Conservation (phyloP, 2,888 invertebrate species). For the Meta bourneti region DNA sequence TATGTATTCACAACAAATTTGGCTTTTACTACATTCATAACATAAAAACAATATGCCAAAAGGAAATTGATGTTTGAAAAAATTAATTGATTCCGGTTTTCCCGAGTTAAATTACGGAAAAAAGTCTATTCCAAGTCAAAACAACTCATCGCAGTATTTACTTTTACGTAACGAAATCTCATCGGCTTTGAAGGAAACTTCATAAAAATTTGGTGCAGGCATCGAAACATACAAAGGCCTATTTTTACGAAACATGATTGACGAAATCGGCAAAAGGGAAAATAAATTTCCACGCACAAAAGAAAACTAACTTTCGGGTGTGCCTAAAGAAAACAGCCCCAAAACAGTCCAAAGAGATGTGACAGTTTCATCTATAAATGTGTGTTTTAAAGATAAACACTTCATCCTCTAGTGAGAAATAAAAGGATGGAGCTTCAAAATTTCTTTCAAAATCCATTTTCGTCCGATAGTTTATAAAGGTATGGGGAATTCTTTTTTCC, state of each 20-base stretch:
- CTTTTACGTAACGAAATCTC: too few species aligned
- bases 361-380: conserved; percentile 72
- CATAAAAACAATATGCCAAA: too few species aligned
- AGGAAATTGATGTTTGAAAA: too few species aligned
- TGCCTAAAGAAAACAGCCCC: conserved; percentile 23
- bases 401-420: conserved; percentile 36
- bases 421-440: conserved; percentile 50
- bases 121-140: too few species aligned
- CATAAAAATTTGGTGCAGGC: too few species aligned
- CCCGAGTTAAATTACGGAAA: too few species aligned
- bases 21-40: too few species aligned
- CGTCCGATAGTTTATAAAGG: conserved; percentile 54
- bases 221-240: too few species aligned
- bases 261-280: not conserved
- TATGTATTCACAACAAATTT: too few species aligned
- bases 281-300: not conserved
- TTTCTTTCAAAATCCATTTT: conserved; percentile 55
- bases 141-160: too few species aligned
- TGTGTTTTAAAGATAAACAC: conserved; percentile 63
- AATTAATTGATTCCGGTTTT: too few species aligned
- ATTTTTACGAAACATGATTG: not conserved
- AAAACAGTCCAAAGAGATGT: conserved; percentile 47
- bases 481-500: conserved; percentile 44
- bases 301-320: not conserved
- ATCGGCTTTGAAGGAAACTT: too few species aligned